These are phyloP conservation scores for Podiceps cristatus DNA, from an alignment of 2,113 vertebrate species.

Conservation along the genomic window DNA sequence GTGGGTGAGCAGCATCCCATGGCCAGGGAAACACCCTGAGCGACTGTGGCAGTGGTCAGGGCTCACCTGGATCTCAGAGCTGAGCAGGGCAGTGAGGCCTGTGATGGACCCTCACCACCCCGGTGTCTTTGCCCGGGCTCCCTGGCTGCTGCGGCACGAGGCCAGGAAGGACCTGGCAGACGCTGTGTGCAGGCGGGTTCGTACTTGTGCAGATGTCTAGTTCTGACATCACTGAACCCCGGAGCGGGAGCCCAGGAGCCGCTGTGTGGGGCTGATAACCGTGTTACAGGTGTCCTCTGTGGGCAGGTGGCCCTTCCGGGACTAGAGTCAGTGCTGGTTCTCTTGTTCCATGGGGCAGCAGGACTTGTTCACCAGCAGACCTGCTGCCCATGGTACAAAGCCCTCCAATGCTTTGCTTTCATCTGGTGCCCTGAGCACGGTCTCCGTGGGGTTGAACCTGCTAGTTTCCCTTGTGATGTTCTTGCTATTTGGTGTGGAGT, in stretches of 20 bases:
- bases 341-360: neutral
- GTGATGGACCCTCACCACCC: fast-evolving
- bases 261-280: neutral
- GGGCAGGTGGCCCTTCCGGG: neutral
- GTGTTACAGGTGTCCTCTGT: neutral
- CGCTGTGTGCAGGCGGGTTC: neutral
- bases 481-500: neutral
- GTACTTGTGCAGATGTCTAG: neutral
- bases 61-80: neutral
- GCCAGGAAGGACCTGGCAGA: neutral
- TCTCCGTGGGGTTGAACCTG: neutral
- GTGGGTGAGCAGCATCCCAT: slow-evolving; percentile 63
- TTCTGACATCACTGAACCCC: neutral
- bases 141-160: fast-evolving
- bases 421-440: neutral
- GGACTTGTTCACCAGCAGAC: neutral
- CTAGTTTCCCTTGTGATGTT: neutral
- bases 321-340: neutral
- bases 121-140: fast-evolving
- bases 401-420: neutral
- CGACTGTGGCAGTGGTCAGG: neutral
- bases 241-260: neutral
- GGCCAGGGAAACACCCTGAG: neutral
- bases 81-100: neutral
- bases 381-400: neutral